Evolutionary conservation across 2,888 invertebrate genomes (phyloP).

Genomic region (Stictocephala bisonia): DNA sequence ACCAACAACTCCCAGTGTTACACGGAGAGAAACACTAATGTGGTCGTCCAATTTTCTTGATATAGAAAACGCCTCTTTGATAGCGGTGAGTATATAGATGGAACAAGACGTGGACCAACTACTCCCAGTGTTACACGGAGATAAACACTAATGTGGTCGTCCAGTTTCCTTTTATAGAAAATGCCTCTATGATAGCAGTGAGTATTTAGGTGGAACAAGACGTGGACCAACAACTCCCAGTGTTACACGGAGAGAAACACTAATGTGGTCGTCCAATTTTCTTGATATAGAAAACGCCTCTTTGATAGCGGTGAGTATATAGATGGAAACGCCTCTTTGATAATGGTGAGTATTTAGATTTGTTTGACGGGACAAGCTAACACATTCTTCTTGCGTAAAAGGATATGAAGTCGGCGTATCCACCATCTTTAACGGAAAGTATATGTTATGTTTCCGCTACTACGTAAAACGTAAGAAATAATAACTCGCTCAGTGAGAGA

Average conservation of each 20-base stretch:
- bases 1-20: slow-evolving; percentile 68
- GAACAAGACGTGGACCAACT: slow-evolving; percentile 68
- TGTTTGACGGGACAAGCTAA: too few species aligned
- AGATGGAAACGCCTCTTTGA: too few species aligned
- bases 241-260: slow-evolving; percentile 63
- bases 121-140: slow-evolving; percentile 65
- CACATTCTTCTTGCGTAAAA: too few species aligned
- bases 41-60: slow-evolving; percentile 59
- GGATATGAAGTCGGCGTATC: too few species aligned
- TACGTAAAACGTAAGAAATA: too few species aligned
- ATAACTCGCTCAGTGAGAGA: too few species aligned
- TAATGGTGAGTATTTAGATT: too few species aligned
- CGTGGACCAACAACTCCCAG: slow-evolving; percentile 68
- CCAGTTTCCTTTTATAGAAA: slow-evolving; percentile 57
- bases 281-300: slow-evolving; percentile 58
- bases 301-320: slow-evolving; percentile 57
- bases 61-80: slow-evolving; percentile 58
- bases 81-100: slow-evolving; percentile 56
- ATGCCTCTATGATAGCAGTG: slow-evolving; percentile 58
- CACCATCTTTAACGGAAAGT: too few species aligned
- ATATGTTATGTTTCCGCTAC: too few species aligned
- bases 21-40: slow-evolving; percentile 58
- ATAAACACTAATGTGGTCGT: slow-evolving; percentile 59
- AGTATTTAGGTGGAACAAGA: too few species aligned
- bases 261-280: slow-evolving; percentile 60